Evolutionary conservation across 2,888 invertebrate species (phyloP).

Genomic region (Idaea dimidiata): DNA sequence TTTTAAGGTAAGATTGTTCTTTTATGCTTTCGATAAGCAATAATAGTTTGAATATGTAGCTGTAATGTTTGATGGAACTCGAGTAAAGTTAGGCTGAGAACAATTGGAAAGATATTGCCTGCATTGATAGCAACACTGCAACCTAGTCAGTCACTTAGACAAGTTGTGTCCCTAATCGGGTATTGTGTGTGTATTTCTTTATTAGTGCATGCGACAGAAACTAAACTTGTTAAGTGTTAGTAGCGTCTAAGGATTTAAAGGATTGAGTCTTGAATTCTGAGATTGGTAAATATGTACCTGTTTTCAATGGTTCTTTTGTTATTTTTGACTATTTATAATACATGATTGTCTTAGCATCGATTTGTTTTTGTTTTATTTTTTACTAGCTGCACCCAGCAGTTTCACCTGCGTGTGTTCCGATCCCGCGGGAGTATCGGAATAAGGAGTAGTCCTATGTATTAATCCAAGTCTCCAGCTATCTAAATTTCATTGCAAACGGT

Average conservation of each 20-base stretch:
- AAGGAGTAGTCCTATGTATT: too few relatives aligned
- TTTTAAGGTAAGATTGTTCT: slow-evolving; percentile 54
- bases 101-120: slow-evolving; percentile 13
- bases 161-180: slow-evolving; percentile 44
- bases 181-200: slow-evolving; percentile 61
- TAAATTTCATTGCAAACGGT: too few relatives aligned
- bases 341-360: slow-evolving; percentile 80
- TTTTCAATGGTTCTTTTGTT: slow-evolving; percentile 80
- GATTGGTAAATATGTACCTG: slow-evolving; percentile 79
- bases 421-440: too few relatives aligned
- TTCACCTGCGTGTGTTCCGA: too few relatives aligned
- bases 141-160: slow-evolving; percentile 79
- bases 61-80: slow-evolving; percentile 41
- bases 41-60: slow-evolving; percentile 52
- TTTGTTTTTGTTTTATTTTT: slow-evolving; percentile 49
- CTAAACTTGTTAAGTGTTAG: slow-evolving; percentile 78
- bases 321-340: slow-evolving; percentile 81
- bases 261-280: slow-evolving; percentile 73
- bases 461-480: too few relatives aligned
- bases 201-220: slow-evolving; percentile 74
- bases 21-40: slow-evolving; percentile 57
- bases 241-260: slow-evolving; percentile 77
- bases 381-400: too few relatives aligned
- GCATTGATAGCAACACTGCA: slow-evolving; percentile 62
- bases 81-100: slow-evolving; percentile 25